Evolutionary conservation across 2,113 vertebrate genomes (phyloP).

Genomic region (Myanophis thanlyinensis): DNA sequence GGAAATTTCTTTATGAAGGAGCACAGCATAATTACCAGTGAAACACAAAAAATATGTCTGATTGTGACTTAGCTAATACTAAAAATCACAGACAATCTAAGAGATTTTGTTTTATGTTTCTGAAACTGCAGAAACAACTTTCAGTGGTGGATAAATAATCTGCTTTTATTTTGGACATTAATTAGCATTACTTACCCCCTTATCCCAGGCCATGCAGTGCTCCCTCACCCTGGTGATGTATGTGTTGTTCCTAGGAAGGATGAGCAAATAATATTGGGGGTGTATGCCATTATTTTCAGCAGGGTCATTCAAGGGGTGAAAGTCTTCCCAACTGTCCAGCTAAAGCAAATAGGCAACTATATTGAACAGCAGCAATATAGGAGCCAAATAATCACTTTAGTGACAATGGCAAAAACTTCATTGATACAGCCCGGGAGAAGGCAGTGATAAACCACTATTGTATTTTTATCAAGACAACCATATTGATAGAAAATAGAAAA

Average conservation of each 20-base stretch:
- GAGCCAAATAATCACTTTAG: background rate
- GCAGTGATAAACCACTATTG: background rate
- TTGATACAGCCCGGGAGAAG: background rate
- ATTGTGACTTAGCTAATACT: background rate
- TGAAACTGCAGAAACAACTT: background rate
- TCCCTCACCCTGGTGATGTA: background rate
- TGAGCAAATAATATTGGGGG: background rate
- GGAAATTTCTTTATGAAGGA: background rate
- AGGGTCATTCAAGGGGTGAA: background rate
- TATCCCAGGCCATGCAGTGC: background rate
- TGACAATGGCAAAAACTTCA: background rate
- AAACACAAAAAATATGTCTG: background rate
- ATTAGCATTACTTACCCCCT: background rate
- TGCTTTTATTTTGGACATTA: background rate
- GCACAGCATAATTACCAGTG: background rate
- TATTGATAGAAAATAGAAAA: background rate
- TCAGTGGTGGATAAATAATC: background rate
- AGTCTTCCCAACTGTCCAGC: background rate
- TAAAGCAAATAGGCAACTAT: background rate
- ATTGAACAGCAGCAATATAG: background rate
- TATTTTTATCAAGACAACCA: background rate
- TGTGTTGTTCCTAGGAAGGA: background rate
- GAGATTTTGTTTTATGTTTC: background rate
- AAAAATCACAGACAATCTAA: background rate
- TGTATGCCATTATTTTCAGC: background rate